Base-by-base conservation (phyloP, 2,797 vertebrate species). In the Eidolon dupreanum region DNA sequence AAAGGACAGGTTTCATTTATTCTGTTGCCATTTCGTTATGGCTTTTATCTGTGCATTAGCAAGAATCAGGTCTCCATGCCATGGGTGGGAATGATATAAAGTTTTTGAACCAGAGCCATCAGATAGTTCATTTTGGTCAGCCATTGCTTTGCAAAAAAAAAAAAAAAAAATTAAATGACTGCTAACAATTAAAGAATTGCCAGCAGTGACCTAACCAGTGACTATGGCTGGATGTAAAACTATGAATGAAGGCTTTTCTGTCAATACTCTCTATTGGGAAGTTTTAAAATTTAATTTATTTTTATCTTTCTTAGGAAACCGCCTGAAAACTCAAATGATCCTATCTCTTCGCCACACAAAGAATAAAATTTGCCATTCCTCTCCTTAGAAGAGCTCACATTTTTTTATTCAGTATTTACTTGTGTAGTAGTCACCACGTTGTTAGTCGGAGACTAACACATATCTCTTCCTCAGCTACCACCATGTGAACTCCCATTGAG, bases 1-100 rank as follows among this genome's bases (percentile, higher is more conserved):
- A 94, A 96, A 90, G 86, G 63, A 98, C 97, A 97, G 97, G 98
- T 98, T 98, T 97, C 94, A 90, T 97, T 98, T 98, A 98, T 98
- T 97, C 97, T 93, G 95, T 93, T 96, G 96, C 96, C 88, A 85
- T 98, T 98, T 96, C 78, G 86, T 97, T 97, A 97, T 97, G 93
- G 98, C 97, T 98, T 98, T 98, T 98, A 98, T 98, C 98, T 98
- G 90, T 98, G 95, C 93, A 78, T 96, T 97, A 96, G 97, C 89
- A 98, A 97, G 95, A 97, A 97, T 97, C 96, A 96, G 87, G 92
- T 97, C 98, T 98, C 93, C 92, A 84, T 77, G 86, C 83, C 95
- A 93, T 74, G 82, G 61, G 91, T 93, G 88, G n/a, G 68, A 95
- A 90, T 53, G 90, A 97, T 85, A 77, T 53, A 92, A 90, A 97